phyloP scores from a whole-genome alignment of 1,140 invertebrate species.

The Platorchestia sp. region DNA sequence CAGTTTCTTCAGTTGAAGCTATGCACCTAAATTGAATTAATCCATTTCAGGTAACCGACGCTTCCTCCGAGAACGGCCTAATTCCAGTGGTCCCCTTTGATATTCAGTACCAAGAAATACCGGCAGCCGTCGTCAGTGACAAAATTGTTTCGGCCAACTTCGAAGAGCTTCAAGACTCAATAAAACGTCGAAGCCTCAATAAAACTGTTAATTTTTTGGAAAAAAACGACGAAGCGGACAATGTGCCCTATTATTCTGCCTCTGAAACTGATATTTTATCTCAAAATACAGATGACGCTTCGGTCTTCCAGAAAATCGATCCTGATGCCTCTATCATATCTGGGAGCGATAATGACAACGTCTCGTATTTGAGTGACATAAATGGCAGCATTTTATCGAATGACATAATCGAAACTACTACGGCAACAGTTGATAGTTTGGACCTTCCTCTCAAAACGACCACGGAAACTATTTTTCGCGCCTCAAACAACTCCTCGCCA shows the following conservation, averaged over 20 bases:
- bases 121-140: not conserved
- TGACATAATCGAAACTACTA: not conserved
- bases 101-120: constrained; percentile 39
- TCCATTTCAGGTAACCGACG: not conserved
- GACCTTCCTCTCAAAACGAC: not conserved
- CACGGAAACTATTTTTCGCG: constrained; percentile 3
- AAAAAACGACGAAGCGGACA: not conserved
- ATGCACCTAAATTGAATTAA: not conserved
- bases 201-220: not conserved
- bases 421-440: not conserved
- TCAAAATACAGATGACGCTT: not conserved
- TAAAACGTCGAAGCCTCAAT: not conserved
- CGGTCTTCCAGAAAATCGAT: not conserved
- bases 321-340: not conserved
- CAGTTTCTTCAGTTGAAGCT: not conserved
- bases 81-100: not conserved
- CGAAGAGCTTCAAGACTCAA: not conserved
- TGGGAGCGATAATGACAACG: not conserved
- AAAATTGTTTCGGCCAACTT: not conserved
- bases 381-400: not conserved
- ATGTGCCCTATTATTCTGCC: not conserved
- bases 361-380: not conserved
- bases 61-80: not conserved
- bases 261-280: not conserved
- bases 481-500: not conserved